Conservation (phyloP, 2,888 invertebrate species). For the Leucoptera coffeella region DNA sequence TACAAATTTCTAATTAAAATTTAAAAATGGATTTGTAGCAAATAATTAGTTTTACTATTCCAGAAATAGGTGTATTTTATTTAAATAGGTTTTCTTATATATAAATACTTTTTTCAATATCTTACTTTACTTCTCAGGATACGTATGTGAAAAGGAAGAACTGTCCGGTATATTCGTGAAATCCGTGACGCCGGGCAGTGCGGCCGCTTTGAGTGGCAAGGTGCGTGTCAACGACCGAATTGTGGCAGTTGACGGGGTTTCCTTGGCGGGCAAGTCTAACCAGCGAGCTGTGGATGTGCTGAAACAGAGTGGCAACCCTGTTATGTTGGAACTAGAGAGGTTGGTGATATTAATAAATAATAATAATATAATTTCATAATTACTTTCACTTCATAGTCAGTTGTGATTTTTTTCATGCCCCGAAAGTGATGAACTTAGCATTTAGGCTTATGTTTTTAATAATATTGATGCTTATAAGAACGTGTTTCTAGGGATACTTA, state of each 20-base stretch:
- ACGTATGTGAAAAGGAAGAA: constrained; percentile 97
- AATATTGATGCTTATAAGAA: too few species aligned
- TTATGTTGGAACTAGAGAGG: constrained; percentile 82
- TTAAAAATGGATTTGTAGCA: too few species aligned
- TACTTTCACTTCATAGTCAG: background rate
- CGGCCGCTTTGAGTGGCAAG: constrained; percentile 87
- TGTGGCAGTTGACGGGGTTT: constrained; percentile 93
- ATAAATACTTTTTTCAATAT: too few species aligned
- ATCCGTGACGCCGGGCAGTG: constrained; percentile 93
- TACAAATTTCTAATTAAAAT: too few species aligned
- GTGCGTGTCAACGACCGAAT: constrained; percentile 98
- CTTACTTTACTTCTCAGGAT: constrained; percentile 47
- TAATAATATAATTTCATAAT: background rate
- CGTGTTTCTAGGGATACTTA: too few species aligned
- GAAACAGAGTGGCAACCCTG: constrained; percentile 87
- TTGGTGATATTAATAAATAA: constrained; percentile 7
- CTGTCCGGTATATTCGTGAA: constrained; percentile 98
- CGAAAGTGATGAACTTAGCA: too few species aligned
- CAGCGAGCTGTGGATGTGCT: constrained; percentile 96
- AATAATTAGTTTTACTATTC: too few species aligned
- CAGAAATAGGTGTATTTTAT: too few species aligned
- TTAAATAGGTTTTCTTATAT: too few species aligned
- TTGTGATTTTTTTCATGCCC: too few species aligned
- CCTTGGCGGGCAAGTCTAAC: constrained; percentile 92
- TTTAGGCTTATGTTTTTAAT: too few species aligned